A percentile compares a stretch with the other conserved stretches of the same genome.
Evolutionary conservation across 2,888 invertebrate species (phyloP).

Genomic region (Dynastes hyllus): DNA sequence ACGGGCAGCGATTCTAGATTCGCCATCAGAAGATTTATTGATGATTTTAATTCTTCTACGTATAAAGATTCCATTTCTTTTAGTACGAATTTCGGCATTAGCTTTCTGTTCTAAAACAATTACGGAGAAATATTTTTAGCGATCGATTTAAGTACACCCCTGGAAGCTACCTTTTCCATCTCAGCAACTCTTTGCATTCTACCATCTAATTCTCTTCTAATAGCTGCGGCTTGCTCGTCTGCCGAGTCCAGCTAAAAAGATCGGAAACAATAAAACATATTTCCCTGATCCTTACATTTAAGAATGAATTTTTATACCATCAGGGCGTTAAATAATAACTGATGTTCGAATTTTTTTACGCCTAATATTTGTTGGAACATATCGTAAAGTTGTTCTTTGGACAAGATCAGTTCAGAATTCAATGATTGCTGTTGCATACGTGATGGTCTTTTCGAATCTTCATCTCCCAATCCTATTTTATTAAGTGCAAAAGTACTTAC

Average conservation of each 20-base stretch:
- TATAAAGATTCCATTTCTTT: slow-evolving; percentile 99
- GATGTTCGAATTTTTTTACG: slow-evolving; percentile 99
- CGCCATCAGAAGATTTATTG: slow-evolving; percentile 98
- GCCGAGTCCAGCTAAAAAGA: slow-evolving; percentile 93
- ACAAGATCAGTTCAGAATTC: slow-evolving; percentile 95
- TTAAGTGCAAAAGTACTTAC: neutral
- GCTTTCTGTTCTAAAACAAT: slow-evolving; percentile 86
- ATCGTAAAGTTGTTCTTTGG: slow-evolving; percentile 99
- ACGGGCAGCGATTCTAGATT: slow-evolving; percentile 99
- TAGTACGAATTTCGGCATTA: slow-evolving; percentile 99
- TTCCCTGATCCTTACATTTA: no score
- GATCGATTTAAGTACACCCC: slow-evolving; percentile 4
- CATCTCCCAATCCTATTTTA: slow-evolving; percentile 80
- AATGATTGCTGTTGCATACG: slow-evolving; percentile 91
- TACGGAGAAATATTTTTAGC: slow-evolving; percentile 41
- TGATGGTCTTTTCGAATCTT: slow-evolving; percentile 89
- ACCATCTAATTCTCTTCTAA: slow-evolving; percentile 97
- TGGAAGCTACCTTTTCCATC: slow-evolving; percentile 90
- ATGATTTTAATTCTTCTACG: slow-evolving; percentile 97
- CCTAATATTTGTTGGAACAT: slow-evolving; percentile 99
- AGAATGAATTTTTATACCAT: slow-evolving; percentile 75
- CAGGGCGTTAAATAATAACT: slow-evolving; percentile 98
- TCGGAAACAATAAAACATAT: slow-evolving; percentile 3
- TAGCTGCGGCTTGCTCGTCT: slow-evolving; percentile 99
- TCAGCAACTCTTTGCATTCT: slow-evolving; percentile 97